Conservation (phyloP, 1,140 invertebrate species). For the Drosophila varians region DNA sequence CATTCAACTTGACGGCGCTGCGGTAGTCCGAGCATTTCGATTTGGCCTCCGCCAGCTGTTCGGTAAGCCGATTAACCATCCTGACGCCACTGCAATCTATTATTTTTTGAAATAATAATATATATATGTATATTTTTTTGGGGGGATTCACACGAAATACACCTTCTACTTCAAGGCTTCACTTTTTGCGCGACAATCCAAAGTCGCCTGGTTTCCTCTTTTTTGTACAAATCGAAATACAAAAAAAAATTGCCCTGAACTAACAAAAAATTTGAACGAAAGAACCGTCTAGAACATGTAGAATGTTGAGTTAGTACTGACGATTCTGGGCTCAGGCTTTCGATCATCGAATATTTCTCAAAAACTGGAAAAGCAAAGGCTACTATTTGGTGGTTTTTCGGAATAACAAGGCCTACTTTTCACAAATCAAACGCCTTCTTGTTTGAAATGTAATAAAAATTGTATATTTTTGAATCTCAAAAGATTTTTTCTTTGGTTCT, state of each 20-base stretch:
- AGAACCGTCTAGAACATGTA: not conserved
- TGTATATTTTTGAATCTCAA: too few relatives aligned
- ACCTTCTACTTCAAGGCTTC: not conserved
- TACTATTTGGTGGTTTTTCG: not conserved
- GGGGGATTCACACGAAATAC: not conserved
- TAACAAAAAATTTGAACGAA: not conserved
- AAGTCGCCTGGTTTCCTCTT: not conserved
- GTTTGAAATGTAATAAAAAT: too few relatives aligned
- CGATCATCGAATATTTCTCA: not conserved
- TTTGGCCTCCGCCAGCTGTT: conserved; percentile 4
- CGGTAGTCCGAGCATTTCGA: conserved; percentile 1
- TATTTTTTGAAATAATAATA: not conserved
- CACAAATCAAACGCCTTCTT: not conserved
- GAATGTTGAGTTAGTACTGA: not conserved
- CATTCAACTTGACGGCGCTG: conserved; percentile 1
- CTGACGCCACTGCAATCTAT: not conserved
- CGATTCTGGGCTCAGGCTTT: not conserved
- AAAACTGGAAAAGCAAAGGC: not conserved
- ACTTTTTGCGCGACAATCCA: not conserved
- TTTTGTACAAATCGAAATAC: not conserved
- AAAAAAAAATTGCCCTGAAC: not conserved
- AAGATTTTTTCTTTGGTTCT: too few relatives aligned
- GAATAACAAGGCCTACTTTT: not conserved
- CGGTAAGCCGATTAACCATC: not conserved
- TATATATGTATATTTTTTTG: too few relatives aligned